These are phyloP conservation scores for Oncorhynchus clarkii DNA, from an alignment of 2,113 vertebrate species.

Conservation along the genomic window DNA sequence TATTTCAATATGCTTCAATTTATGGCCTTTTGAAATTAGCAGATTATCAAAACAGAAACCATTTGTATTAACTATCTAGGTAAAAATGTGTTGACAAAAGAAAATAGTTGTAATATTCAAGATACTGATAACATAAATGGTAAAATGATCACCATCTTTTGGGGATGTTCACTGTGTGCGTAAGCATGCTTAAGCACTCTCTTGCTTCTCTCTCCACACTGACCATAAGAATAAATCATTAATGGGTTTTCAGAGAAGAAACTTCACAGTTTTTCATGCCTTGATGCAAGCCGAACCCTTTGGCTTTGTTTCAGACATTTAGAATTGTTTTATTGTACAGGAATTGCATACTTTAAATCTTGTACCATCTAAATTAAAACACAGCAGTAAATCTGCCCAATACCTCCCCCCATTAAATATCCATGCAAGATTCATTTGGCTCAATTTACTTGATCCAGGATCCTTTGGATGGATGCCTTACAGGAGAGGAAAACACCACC, in stretches of 20 bases:
- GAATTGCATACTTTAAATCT: constrained; percentile 63
- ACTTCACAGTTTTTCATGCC: constrained; percentile 63
- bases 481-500: constrained; percentile 52
- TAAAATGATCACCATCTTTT: not conserved
- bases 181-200: constrained; percentile 15
- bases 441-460: constrained; percentile 71
- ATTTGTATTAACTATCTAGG: not conserved
- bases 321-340: constrained; percentile 59
- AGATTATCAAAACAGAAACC: too few relatives aligned
- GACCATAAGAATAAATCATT: constrained; percentile 59
- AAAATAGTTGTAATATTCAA: constrained; percentile 44
- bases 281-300: constrained; percentile 59
- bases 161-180: not conserved
- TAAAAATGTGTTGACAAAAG: constrained; percentile 4
- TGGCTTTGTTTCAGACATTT: constrained; percentile 73
- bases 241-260: constrained; percentile 47
- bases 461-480: constrained; percentile 57
- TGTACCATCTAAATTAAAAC: constrained; percentile 71
- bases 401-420: constrained; percentile 71
- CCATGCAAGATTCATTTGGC: constrained; percentile 76
- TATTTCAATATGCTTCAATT: not conserved
- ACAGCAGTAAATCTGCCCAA: constrained; percentile 72
- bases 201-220: constrained; percentile 45
- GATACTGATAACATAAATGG: not conserved
- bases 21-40: constrained; percentile 77